phyloP scores from a whole-genome alignment of 2,797 vertebrate genomes.

The Molossus alvarezi region DNA sequence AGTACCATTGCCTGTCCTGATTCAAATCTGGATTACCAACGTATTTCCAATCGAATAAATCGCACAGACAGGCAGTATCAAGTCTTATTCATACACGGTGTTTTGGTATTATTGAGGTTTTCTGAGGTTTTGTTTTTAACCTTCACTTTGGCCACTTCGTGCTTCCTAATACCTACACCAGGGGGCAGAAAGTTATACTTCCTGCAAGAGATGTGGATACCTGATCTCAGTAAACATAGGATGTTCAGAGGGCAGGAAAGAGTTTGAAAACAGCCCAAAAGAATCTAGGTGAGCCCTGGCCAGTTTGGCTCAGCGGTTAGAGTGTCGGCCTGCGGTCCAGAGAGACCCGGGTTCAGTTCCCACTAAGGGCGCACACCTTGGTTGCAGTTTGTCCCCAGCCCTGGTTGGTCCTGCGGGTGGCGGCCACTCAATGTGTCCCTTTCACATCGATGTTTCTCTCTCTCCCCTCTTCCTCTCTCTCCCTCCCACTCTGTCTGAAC shows the following conservation, averaged over 20 bases:
- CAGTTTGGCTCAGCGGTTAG: too few species aligned
- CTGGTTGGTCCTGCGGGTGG: too few species aligned
- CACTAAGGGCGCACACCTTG: too few species aligned
- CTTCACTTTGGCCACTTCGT: background rate
- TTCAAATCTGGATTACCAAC: background rate
- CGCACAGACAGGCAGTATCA: background rate
- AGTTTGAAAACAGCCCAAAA: constrained; percentile 12
- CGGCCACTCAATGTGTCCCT: too few species aligned
- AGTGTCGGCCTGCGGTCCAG: too few species aligned
- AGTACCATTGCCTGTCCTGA: background rate
- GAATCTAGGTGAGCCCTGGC: background rate
- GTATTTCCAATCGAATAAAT: background rate
- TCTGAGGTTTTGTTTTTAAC: background rate
- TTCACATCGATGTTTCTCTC: too few species aligned
- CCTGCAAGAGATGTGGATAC: background rate
- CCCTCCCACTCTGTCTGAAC: too few species aligned
- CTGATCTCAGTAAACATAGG: background rate
- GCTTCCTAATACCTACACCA: background rate
- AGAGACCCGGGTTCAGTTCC: too few species aligned
- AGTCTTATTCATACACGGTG: fast-evolving
- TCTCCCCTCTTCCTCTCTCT: too few species aligned
- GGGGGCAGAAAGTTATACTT: background rate
- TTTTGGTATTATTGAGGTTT: background rate
- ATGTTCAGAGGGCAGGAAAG: background rate
- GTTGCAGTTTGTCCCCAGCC: too few species aligned